Base-by-base conservation (phyloP, 2,113 vertebrate species). In the Crotalus horridus region DNA sequence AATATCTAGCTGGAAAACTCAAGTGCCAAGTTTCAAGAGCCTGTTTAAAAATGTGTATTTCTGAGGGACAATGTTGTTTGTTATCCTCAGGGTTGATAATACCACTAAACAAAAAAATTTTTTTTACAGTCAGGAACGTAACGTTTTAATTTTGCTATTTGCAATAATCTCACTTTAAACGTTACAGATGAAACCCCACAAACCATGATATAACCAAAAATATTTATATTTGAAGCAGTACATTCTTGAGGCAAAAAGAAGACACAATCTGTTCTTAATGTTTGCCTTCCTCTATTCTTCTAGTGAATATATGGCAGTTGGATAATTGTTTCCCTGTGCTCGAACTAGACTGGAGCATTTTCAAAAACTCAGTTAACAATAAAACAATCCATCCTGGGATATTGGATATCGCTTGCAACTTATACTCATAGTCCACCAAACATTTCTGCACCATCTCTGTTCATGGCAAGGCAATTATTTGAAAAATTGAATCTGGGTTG, bases 381-480 rank as follows among this genome's bases (percentile, higher is more conserved):
- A 93, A 94, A 81, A 93, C 96, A 95, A 95, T 94, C 94, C 33
- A 81, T 43, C 33, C 74, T 43, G 85, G 90, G 93, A 95, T 53
- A 46, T 93, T 95, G 95, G 21, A 87, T 91, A 91, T 85, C 94
- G 94, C 93, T 94, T 97, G 96, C 92, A 12, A 56, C 93, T 91
- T 91, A 95, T 93, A 96, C 94, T 29, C 9, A 81, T 7, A 93
- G 43, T 26, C 29, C 69, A 85, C 69, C 26, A 89, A 56, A 21
- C 54, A 85, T 54, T 51, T 10, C 2, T 85, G 21, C 33, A 85
- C 87, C 29, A 15, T 48, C 43, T 48, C n/a, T 5, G 10, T 88
- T 43, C 95, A 92, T 95, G 94, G 93, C 0, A 26, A 91, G 95
- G 95, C 96, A 96, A 89, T 97, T 95, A 94, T 88, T 43, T 61